Conservation (phyloP, 1,140 invertebrate species). For the Micrasema minimum region DNA sequence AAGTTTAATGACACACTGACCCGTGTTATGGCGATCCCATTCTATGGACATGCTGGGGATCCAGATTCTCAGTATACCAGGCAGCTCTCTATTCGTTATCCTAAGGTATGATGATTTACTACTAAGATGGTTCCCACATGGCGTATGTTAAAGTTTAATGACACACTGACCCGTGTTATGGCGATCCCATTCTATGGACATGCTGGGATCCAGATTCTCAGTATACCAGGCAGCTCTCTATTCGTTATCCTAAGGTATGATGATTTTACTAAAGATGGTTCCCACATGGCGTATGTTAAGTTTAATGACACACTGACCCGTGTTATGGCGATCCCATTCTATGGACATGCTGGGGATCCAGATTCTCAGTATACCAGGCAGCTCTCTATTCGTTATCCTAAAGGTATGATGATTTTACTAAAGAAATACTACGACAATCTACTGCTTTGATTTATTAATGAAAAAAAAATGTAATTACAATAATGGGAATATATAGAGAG, state of each 20-base stretch:
- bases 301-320: slow-evolving; percentile 81
- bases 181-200: slow-evolving; percentile 75
- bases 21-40: slow-evolving; percentile 72
- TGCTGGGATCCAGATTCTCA: slow-evolving; percentile 73
- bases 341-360: slow-evolving; percentile 74
- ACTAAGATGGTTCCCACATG: slow-evolving; percentile 75
- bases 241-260: slow-evolving; percentile 88
- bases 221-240: slow-evolving; percentile 74
- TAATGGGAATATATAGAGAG: too few species aligned
- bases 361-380: slow-evolving; percentile 76
- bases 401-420: too few species aligned
- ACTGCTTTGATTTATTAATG: too few species aligned
- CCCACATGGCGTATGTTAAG: slow-evolving; percentile 77
- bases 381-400: slow-evolving; percentile 85
- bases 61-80: slow-evolving; percentile 76
- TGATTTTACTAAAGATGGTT: slow-evolving; percentile 84
- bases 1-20: slow-evolving; percentile 82
- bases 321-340: slow-evolving; percentile 74
- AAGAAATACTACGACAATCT: too few species aligned
- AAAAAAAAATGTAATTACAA: too few species aligned
- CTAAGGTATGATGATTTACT: slow-evolving; percentile 89
- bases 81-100: slow-evolving; percentile 80
- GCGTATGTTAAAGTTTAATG: slow-evolving; percentile 85
- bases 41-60: slow-evolving; percentile 76
- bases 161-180: slow-evolving; percentile 75